These are phyloP conservation scores for Archips xylosteana DNA, from an alignment of 2,888 invertebrate species.

Conservation along the genomic window DNA sequence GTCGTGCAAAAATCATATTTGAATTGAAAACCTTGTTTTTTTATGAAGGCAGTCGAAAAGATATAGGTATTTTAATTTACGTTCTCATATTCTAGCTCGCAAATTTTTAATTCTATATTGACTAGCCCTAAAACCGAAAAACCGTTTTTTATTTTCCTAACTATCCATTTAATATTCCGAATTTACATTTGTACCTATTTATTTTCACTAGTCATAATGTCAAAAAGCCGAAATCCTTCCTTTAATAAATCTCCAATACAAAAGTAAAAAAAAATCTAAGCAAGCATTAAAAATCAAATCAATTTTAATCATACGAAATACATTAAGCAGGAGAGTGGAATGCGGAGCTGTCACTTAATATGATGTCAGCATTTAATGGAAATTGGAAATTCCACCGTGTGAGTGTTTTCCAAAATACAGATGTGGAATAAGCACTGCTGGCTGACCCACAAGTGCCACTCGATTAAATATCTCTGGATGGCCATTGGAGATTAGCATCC, in stretches of 20 bases:
- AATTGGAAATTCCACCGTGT: conserved; percentile 27
- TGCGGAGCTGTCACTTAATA: background rate
- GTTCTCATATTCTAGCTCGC: too few relatives aligned
- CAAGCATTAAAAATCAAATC: background rate
- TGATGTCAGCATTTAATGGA: conserved; percentile 17
- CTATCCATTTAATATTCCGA: too few relatives aligned
- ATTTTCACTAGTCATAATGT: too few relatives aligned
- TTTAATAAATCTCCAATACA: background rate
- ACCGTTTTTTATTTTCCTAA: too few relatives aligned
- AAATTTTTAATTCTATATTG: too few relatives aligned
- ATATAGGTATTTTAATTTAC: too few relatives aligned
- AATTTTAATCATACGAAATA: background rate
- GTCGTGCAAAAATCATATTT: too few relatives aligned
- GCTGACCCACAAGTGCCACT: background rate
- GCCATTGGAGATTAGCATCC: background rate
- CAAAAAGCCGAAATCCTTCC: background rate
- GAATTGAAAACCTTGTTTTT: too few relatives aligned
- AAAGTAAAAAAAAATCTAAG: background rate
- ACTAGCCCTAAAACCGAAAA: too few relatives aligned
- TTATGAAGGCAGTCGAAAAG: too few relatives aligned
- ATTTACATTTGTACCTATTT: too few relatives aligned
- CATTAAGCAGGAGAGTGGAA: background rate
- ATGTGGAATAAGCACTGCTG: conserved; percentile 5
- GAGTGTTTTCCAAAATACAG: conserved; percentile 26
- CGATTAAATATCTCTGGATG: background rate